Evolutionary conservation across 2,888 invertebrate species (phyloP).

Genomic region (Teinopalpus imperialis): DNA sequence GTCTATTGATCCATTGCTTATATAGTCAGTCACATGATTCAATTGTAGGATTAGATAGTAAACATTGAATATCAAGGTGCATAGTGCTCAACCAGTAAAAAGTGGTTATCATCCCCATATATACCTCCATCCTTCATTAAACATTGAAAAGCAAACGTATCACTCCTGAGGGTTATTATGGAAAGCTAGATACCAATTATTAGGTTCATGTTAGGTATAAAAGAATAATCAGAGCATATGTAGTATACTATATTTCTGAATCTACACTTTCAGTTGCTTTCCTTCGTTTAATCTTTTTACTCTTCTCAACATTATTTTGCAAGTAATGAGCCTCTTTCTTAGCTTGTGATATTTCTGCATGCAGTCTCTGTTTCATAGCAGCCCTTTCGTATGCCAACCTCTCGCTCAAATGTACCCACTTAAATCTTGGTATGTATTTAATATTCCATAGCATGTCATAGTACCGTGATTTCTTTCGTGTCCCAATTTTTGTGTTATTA

Average conservation of each 20-base stretch:
- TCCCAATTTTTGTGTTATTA: slow-evolving; percentile 94
- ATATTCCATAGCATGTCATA: slow-evolving; percentile 97
- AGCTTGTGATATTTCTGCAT: slow-evolving; percentile 94
- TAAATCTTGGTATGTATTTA: slow-evolving; percentile 96
- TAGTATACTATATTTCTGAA: slow-evolving; percentile 29
- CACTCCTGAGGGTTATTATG: too few species aligned
- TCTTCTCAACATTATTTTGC: slow-evolving; percentile 90
- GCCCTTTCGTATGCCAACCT: slow-evolving; percentile 95
- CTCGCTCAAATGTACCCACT: slow-evolving; percentile 98
- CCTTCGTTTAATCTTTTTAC: slow-evolving; percentile 84
- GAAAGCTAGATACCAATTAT: too few species aligned
- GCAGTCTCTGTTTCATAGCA: slow-evolving; percentile 91
- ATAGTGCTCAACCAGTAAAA: too few species aligned
- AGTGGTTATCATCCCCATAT: too few species aligned
- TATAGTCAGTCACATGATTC: too few species aligned
- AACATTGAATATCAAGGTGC: too few species aligned
- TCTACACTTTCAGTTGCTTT: slow-evolving; percentile 39
- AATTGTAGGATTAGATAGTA: too few species aligned
- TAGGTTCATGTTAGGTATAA: too few species aligned
- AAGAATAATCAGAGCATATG: too few species aligned
- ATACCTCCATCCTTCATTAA: too few species aligned
- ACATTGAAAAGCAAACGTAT: too few species aligned
- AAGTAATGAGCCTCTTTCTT: slow-evolving; percentile 95
- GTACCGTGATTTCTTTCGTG: slow-evolving; percentile 92
- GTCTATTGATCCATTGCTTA: too few species aligned